Conservation (phyloP, 2,113 vertebrate genomes). For the Datnioides undecimradiatus region DNA sequence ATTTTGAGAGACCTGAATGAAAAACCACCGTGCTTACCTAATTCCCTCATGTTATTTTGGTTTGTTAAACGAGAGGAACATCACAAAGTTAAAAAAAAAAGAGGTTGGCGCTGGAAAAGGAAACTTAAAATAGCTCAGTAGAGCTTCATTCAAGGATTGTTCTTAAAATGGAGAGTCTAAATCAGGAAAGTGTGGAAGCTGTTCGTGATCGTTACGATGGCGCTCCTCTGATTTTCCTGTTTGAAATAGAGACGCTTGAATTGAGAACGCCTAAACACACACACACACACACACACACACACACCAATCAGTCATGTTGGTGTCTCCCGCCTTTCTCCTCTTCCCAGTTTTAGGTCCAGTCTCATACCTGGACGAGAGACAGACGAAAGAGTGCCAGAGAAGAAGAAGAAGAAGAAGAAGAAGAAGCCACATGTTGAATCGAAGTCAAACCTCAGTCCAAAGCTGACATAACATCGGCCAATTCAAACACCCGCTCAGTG, state of each 20-base stretch:
- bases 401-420: slow-evolving; percentile 45
- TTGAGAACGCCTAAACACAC: slow-evolving; percentile 1
- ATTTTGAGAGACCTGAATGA: slow-evolving; percentile 58
- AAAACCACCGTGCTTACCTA: slow-evolving; percentile 54
- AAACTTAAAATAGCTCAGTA: slow-evolving; percentile 48
- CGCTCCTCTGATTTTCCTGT: slow-evolving; percentile 19
- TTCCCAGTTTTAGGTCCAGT: slow-evolving; percentile 18
- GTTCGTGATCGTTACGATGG: background rate
- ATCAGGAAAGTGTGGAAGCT: slow-evolving; percentile 24
- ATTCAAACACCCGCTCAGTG: slow-evolving; percentile 62
- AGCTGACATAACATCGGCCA: slow-evolving; percentile 60
- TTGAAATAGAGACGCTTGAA: slow-evolving; percentile 22
- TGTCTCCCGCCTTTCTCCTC: slow-evolving; percentile 7
- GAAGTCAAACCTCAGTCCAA: slow-evolving; percentile 56
- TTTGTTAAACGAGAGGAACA: slow-evolving; percentile 43
- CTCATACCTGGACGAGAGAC: slow-evolving; percentile 24
- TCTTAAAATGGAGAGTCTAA: slow-evolving; percentile 33
- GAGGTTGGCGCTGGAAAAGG: slow-evolving; percentile 22
- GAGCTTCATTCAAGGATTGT: slow-evolving; percentile 34
- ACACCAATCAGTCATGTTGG: background rate
- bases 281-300: slow-evolving; percentile 18
- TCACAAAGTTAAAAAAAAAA: slow-evolving; percentile 43
- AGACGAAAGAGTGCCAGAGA: slow-evolving; percentile 14
- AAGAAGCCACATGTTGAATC: slow-evolving; percentile 59
- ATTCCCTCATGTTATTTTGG: slow-evolving; percentile 61